Percentiles rank a stretch among this genome's conserved stretches.
phyloP scores from a whole-genome alignment of 2,888 invertebrate species.

The Hetaerina titia region DNA sequence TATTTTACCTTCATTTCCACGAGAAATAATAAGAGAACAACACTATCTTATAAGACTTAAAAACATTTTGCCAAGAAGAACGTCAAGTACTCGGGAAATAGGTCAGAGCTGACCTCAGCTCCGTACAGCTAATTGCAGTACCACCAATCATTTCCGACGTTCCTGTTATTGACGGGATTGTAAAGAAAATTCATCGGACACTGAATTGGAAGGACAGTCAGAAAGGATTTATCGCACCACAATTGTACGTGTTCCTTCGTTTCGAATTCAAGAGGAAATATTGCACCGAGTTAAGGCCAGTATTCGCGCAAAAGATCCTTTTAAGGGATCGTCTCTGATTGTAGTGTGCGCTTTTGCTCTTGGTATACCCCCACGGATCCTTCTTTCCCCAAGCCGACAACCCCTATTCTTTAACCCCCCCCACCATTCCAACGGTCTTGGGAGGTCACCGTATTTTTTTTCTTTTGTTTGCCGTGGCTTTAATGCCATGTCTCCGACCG shows the following conservation, averaged over 20 bases:
- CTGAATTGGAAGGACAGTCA: neutral
- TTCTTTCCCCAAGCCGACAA: no score
- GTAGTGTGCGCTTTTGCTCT: neutral
- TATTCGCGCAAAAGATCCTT: neutral
- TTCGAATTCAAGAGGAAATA: neutral
- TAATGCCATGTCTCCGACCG: neutral
- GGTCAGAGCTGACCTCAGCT: neutral
- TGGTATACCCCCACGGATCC: neutral
- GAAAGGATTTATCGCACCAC: slow-evolving; percentile 12
- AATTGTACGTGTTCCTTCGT: neutral
- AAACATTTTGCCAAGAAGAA: neutral
- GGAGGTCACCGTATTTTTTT: neutral
- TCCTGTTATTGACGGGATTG: neutral
- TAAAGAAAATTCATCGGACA: neutral
- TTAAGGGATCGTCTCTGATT: neutral
- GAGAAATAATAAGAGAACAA: neutral
- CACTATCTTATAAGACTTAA: neutral
- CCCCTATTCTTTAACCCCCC: neutral
- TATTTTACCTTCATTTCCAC: neutral
- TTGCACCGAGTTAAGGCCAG: neutral
- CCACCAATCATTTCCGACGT: neutral
- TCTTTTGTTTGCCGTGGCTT: neutral
- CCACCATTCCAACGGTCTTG: neutral
- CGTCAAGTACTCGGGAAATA: neutral
- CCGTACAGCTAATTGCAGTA: neutral